These are phyloP conservation scores for Aurelia sp. DNA, from an alignment of 30 jellyfish, hydroid and myxozoan species.

Conservation along the genomic window DNA sequence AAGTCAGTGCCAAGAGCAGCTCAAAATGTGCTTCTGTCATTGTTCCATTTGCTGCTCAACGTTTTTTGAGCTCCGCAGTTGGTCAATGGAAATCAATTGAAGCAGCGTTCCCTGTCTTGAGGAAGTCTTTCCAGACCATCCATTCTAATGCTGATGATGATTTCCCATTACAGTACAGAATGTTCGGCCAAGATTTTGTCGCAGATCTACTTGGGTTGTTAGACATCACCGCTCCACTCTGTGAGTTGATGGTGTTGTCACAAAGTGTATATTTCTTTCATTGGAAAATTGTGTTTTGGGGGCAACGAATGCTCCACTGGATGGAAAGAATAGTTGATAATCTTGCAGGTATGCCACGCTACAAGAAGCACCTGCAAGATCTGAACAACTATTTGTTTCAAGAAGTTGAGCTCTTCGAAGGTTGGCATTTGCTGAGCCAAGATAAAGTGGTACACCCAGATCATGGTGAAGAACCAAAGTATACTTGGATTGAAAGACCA, in stretches of 20 bases:
- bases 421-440: slow-evolving; percentile 26
- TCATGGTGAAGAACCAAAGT: slow-evolving; percentile 5
- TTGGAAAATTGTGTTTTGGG: slow-evolving; percentile 36
- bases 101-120: no score
- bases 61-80: no score
- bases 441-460: slow-evolving; percentile 32
- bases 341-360: slow-evolving; percentile 5
- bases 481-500: slow-evolving; percentile 19
- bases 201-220: slow-evolving; percentile 18
- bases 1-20: no score
- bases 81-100: no score
- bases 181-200: slow-evolving; percentile 20
- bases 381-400: slow-evolving; percentile 3
- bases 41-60: no score
- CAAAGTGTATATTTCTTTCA: slow-evolving; percentile 38
- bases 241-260: slow-evolving; percentile 16
- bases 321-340: slow-evolving; percentile 6
- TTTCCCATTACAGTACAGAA: background rate
- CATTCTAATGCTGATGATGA: no score
- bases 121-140: no score
- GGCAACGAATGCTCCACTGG: slow-evolving; percentile 4
- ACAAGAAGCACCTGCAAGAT: slow-evolving; percentile 22
- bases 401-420: slow-evolving; percentile 26
- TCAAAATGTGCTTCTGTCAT: no score
- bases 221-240: slow-evolving; percentile 15